Evolutionary conservation across 2,888 invertebrate genomes (phyloP).

Genomic region (Oxycera nigricornis): DNA sequence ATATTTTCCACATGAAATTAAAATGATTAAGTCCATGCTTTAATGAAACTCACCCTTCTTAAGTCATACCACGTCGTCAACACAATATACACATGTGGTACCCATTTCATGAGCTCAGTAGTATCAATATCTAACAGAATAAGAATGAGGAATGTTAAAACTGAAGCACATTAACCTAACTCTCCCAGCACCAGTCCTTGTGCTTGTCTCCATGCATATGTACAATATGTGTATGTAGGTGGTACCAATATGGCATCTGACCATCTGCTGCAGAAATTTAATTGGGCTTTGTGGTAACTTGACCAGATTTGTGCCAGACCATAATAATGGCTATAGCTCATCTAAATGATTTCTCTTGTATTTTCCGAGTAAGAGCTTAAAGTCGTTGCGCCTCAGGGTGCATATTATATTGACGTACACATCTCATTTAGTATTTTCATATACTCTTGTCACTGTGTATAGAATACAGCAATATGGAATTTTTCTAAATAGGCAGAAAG

Average conservation of each 20-base stretch:
- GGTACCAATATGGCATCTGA: constrained; percentile 30
- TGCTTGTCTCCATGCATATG: background rate
- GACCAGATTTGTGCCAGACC: constrained; percentile 40
- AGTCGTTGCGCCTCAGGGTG: background rate
- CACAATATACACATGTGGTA: background rate
- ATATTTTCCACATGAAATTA: too few relatives aligned
- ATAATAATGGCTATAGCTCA: constrained; percentile 43
- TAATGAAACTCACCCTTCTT: too few relatives aligned
- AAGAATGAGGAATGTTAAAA: background rate
- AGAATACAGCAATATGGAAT: background rate
- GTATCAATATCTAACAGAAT: background rate
- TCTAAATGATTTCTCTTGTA: constrained; percentile 44
- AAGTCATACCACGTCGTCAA: too few relatives aligned
- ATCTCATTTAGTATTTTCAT: background rate
- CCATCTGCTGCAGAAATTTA: constrained; percentile 44
- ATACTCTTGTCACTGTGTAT: background rate
- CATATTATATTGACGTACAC: background rate
- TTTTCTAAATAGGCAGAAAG: too few relatives aligned
- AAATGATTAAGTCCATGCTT: too few relatives aligned
- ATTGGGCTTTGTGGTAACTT: constrained; percentile 42
- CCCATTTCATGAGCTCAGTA: background rate
- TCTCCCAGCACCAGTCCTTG: background rate
- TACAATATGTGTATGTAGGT: background rate
- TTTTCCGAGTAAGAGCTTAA: constrained; percentile 8
- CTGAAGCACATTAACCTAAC: background rate